Conservation (phyloP, 2,797 vertebrate genomes). For the Hemibagrus guttatus region DNA sequence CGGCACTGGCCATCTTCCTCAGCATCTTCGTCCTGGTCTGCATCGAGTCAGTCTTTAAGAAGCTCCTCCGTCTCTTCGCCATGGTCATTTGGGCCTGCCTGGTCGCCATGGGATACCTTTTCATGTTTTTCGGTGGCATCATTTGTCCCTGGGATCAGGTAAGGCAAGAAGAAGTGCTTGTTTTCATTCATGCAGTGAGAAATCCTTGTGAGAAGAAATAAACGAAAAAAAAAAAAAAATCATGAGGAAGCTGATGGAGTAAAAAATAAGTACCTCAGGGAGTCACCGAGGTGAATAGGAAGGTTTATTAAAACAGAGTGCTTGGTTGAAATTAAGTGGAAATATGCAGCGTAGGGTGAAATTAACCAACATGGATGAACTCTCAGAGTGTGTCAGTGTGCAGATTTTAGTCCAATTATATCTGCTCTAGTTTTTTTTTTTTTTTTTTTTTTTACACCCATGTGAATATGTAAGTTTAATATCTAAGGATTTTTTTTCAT, state of each 20-base stretch:
- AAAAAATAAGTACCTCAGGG: neutral
- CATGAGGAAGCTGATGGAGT: slow-evolving; percentile 5
- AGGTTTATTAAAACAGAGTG: slow-evolving; percentile 27
- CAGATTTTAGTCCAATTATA: slow-evolving; percentile 52
- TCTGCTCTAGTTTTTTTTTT: slow-evolving; percentile 49
- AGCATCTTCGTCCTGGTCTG: slow-evolving; percentile 96
- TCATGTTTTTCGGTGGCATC: slow-evolving; percentile 96
- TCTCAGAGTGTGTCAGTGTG: neutral
- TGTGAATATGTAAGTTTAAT: neutral
- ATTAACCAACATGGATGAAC: slow-evolving; percentile 26
- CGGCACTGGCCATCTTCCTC: slow-evolving; percentile 95
- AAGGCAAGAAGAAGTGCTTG: slow-evolving; percentile 60
- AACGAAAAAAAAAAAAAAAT: neutral
- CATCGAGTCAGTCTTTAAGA: slow-evolving; percentile 95
- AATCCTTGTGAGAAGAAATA: neutral
- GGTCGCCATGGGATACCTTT: slow-evolving; percentile 96
- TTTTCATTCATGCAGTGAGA: slow-evolving; percentile 40
- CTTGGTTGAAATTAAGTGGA: slow-evolving; percentile 32
- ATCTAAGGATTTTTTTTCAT: neutral
- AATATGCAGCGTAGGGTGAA: slow-evolving; percentile 32
- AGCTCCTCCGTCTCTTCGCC: slow-evolving; percentile 91
- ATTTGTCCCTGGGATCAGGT: slow-evolving; percentile 99
- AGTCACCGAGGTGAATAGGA: slow-evolving; percentile 7
- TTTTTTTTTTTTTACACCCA: neutral
- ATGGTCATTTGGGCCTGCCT: slow-evolving; percentile 94